phyloP scores from a whole-genome alignment of 2,797 vertebrate genomes.

The Poecilia gillii region DNA sequence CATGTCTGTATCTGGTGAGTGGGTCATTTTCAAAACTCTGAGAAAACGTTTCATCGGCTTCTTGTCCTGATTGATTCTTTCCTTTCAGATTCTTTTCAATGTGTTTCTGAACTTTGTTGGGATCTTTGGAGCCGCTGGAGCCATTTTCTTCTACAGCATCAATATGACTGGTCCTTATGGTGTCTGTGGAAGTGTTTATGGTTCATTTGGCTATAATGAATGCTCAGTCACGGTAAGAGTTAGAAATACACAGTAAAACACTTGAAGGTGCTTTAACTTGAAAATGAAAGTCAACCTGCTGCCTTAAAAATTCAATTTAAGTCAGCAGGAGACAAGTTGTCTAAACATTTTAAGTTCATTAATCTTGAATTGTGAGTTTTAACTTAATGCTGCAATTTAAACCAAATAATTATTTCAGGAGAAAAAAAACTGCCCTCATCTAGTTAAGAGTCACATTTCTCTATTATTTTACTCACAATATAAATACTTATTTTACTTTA shows the following conservation, averaged over 20 bases:
- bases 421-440: too few species aligned
- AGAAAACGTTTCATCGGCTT: neutral
- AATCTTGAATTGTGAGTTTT: too few species aligned
- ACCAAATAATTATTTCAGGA: too few species aligned
- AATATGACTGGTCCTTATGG: accelerated
- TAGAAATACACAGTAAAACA: neutral
- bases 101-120: constrained; percentile 62
- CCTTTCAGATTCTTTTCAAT: constrained; percentile 59
- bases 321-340: too few species aligned
- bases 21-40: neutral
- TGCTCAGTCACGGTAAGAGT: neutral
- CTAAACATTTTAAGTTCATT: too few species aligned
- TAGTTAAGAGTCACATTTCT: too few species aligned
- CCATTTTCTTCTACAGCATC: constrained; percentile 58
- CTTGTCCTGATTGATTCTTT: neutral
- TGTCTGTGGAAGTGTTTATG: accelerated
- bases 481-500: too few species aligned
- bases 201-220: neutral
- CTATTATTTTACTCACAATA: too few species aligned
- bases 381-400: too few species aligned
- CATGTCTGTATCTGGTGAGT: constrained; percentile 78
- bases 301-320: too few species aligned
- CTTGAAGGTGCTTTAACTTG: too few species aligned
- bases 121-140: constrained; percentile 53
- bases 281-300: too few species aligned